These are phyloP conservation scores for Medauroidea extradentata DNA, from an alignment of 1,140 invertebrate species.

Conservation along the genomic window DNA sequence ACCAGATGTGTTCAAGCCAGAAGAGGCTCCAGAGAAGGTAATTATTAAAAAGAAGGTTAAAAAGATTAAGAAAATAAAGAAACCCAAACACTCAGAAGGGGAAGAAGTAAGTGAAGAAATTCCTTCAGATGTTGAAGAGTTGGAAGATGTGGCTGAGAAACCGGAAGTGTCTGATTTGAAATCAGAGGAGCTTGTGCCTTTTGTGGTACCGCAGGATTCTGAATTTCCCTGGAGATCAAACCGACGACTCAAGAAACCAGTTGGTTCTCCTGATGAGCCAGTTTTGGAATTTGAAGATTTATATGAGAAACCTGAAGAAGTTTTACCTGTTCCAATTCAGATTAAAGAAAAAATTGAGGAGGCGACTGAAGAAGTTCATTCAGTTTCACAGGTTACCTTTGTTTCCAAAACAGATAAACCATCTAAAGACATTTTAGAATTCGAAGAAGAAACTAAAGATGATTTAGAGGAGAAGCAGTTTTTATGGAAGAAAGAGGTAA, in stretches of 20 bases:
- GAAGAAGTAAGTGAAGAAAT: conserved; percentile 6
- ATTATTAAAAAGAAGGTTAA: conserved; percentile 17
- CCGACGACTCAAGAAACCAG: too few relatives aligned
- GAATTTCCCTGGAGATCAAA: too few relatives aligned
- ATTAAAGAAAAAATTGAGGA: conserved; percentile 29
- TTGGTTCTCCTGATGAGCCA: too few relatives aligned
- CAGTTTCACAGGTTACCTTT: neutral
- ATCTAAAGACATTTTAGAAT: neutral
- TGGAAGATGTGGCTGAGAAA: too few relatives aligned
- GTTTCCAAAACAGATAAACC: neutral
- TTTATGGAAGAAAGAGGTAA: conserved; percentile 46
- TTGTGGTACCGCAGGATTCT: too few relatives aligned
- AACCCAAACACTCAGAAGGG: conserved; percentile 22
- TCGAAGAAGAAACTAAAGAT: conserved; percentile 30
- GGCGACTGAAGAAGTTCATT: conserved; percentile 24
- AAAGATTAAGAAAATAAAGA: conserved; percentile 21
- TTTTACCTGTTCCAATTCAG: conserved; percentile 14
- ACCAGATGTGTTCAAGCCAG: conserved; percentile 38
- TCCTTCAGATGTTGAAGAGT: too few relatives aligned
- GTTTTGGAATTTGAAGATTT: too few relatives aligned
- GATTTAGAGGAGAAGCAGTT: conserved; percentile 29
- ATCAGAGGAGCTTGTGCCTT: too few relatives aligned
- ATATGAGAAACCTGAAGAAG: conserved; percentile 8
- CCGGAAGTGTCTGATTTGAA: too few relatives aligned
- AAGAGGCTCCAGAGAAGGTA: conserved; percentile 15